A percentile compares a stretch with the other conserved stretches of the same genome.
Evolutionary conservation across 2,113 vertebrate species (phyloP).

Genomic region (Myxocyprinus asiaticus): DNA sequence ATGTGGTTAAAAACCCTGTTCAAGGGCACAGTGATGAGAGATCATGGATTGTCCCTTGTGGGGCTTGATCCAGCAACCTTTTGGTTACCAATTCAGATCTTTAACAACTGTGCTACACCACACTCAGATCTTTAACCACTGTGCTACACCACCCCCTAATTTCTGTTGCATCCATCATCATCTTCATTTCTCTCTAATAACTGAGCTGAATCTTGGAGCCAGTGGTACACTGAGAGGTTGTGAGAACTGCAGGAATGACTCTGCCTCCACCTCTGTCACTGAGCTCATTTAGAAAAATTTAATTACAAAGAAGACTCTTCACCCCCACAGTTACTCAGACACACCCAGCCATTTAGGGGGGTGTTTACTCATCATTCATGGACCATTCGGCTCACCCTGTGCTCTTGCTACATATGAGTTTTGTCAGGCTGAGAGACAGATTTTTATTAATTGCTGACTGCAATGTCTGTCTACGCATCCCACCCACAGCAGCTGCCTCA

Average conservation of each 20-base stretch:
- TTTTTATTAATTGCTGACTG: slow-evolving; percentile 38
- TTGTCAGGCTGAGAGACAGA: slow-evolving; percentile 26
- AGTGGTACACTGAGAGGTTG: not conserved
- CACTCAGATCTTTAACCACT: no score
- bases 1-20: no score
- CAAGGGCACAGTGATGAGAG: no score
- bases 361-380: not conserved
- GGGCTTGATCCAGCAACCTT: no score
- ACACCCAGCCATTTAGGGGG: slow-evolving; percentile 34
- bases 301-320: slow-evolving; percentile 69
- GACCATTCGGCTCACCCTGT: not conserved
- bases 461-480: slow-evolving; percentile 33
- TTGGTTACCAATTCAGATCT: no score
- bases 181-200: slow-evolving; percentile 4
- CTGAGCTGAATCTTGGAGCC: not conserved
- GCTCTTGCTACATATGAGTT: slow-evolving; percentile 5
- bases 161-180: not conserved
- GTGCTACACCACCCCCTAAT: no score
- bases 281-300: slow-evolving; percentile 65
- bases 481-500: slow-evolving; percentile 26
- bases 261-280: slow-evolving; percentile 45
- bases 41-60: no score
- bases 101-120: no score
- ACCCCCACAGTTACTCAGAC: slow-evolving; percentile 45
- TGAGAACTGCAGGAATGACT: slow-evolving; percentile 39